Evolutionary conservation across 2,113 vertebrate genomes (phyloP).

Genomic region (Muntiacus muntjak): DNA sequence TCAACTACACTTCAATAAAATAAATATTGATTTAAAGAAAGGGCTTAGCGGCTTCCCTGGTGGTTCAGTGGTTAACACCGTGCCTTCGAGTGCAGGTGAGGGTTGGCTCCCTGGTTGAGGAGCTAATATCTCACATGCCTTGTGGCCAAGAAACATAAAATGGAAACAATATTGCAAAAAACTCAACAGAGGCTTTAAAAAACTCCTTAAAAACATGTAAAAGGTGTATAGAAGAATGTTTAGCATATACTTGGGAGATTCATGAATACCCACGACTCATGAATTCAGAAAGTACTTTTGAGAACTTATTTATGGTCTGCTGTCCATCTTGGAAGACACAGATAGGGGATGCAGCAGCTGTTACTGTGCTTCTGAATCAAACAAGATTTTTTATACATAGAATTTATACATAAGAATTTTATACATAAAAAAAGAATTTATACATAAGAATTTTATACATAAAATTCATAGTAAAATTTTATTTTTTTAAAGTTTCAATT

Average conservation of each 20-base stretch:
- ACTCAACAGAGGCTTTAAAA: background rate
- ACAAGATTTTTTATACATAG: background rate
- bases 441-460: too few relatives aligned
- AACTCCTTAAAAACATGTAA: background rate
- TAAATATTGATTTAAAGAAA: background rate
- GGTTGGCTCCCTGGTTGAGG: background rate
- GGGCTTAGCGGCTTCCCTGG: background rate
- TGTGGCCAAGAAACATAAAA: background rate
- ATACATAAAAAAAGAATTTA: too few relatives aligned
- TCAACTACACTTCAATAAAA: background rate
- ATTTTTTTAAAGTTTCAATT: background rate
- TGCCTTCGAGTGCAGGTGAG: accelerated
- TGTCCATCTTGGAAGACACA: background rate
- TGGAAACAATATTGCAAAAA: background rate
- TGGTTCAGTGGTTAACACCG: accelerated
- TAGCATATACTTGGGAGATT: background rate
- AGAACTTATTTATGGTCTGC: accelerated
- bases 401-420: too few relatives aligned
- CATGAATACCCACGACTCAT: background rate
- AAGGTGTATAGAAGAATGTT: background rate
- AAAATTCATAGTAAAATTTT: background rate
- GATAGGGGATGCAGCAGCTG: accelerated
- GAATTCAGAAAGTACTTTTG: background rate
- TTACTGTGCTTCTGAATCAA: too few relatives aligned
- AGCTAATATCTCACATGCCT: background rate